Evolutionary conservation across 2,113 vertebrate species (phyloP).

Genomic region (Petroica traversi): DNA sequence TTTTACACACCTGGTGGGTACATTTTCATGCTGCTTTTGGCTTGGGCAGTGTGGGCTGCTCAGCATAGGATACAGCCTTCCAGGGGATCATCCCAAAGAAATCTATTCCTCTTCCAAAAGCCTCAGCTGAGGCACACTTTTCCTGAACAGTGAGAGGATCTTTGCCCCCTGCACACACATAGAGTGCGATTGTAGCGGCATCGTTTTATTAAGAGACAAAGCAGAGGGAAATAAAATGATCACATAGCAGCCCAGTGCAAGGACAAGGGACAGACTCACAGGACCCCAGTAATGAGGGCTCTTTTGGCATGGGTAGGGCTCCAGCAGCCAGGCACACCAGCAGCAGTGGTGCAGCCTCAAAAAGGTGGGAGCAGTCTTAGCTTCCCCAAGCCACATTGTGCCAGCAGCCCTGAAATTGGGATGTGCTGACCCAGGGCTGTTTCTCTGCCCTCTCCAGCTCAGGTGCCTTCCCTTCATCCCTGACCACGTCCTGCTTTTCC

Average conservation of each 20-base stretch:
- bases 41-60: neutral
- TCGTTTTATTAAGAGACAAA: neutral
- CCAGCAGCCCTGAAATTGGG: neutral
- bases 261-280: neutral
- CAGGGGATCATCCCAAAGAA: neutral
- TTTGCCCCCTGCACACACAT: neutral
- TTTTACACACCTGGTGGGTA: neutral
- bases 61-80: neutral
- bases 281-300: neutral
- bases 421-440: neutral
- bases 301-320: neutral
- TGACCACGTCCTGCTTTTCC: neutral
- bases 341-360: neutral
- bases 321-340: neutral
- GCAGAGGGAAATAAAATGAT: neutral
- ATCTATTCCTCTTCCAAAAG: neutral
- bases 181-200: neutral
- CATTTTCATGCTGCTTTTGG: neutral
- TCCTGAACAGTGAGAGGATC: neutral
- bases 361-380: neutral
- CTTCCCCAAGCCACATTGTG: neutral
- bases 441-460: neutral
- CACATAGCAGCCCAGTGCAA: neutral
- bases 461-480: neutral
- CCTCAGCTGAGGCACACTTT: neutral